Evolutionary conservation across 2,797 vertebrate genomes (phyloP).

Genomic region (Harpagifer antarcticus): DNA sequence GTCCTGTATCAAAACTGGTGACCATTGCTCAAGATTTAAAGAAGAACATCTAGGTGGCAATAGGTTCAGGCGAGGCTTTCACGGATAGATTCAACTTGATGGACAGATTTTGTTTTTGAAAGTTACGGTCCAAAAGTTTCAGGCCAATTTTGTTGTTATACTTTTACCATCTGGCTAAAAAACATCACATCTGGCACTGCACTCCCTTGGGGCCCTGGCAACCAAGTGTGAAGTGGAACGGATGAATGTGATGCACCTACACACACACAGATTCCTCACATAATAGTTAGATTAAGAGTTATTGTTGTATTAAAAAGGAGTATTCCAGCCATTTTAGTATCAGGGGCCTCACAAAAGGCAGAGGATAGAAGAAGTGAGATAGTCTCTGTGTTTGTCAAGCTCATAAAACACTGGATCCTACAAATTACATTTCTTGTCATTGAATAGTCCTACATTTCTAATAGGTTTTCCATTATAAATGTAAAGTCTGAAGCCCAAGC

Average conservation of each 20-base stretch:
- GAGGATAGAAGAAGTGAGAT: background rate
- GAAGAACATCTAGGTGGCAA: background rate
- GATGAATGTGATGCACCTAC: background rate
- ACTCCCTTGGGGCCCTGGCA: background rate
- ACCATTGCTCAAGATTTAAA: background rate
- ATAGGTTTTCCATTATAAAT: background rate
- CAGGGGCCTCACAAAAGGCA: background rate
- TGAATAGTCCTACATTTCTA: background rate
- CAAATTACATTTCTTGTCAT: background rate
- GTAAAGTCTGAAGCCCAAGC: background rate
- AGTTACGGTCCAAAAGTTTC: background rate
- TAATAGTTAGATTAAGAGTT: background rate
- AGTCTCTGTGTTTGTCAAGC: background rate
- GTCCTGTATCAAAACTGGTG: background rate
- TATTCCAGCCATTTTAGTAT: background rate
- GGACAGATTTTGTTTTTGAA: background rate
- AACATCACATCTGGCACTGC: background rate
- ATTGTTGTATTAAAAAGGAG: background rate
- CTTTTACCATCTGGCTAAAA: background rate
- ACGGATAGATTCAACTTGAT: background rate
- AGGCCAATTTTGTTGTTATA: background rate
- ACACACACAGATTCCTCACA: background rate
- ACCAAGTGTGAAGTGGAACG: background rate
- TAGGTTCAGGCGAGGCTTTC: background rate
- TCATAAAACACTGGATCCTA: slow-evolving; percentile 2